Percentiles rank a stretch among this genome's conserved stretches.
phyloP scores from a whole-genome alignment of 1,140 invertebrate genomes.

The Drosophila nikananu region DNA sequence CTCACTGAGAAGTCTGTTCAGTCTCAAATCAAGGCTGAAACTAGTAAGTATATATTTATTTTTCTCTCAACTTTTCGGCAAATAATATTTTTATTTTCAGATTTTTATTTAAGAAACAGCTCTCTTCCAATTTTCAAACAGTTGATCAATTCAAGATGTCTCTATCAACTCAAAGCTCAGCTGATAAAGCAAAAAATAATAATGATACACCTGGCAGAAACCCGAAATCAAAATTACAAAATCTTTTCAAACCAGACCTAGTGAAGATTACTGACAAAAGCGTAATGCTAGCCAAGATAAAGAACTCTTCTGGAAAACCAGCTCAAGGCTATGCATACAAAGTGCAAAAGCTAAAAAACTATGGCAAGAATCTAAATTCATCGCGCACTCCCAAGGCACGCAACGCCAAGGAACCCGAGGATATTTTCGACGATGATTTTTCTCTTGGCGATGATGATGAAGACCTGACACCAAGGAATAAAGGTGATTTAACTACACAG shows the following conservation, averaged over 20 bases:
- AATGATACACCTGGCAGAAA: not conserved
- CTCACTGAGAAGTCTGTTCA: not conserved
- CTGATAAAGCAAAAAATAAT: not conserved
- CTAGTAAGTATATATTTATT: not conserved
- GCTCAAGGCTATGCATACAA: not conserved
- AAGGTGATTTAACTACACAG: not conserved
- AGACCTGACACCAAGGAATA: not conserved
- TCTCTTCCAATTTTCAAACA: not conserved
- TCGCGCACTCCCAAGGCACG: fast-evolving
- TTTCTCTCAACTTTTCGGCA: not conserved
- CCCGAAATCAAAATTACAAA: not conserved
- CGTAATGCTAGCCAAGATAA: not conserved
- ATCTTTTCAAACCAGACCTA: not conserved
- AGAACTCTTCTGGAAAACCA: not conserved
- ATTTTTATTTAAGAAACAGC: not conserved
- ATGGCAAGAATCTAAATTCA: too few relatives aligned
- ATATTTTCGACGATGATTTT: not conserved
- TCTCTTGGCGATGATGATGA: not conserved
- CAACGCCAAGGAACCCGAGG: not conserved
- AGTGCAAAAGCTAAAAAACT: not conserved
- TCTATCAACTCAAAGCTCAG: not conserved
- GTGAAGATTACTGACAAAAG: not conserved
- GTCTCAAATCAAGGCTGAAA: not conserved
- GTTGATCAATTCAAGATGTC: not conserved
- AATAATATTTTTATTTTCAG: not conserved